Base-by-base conservation (phyloP, 2,888 invertebrate genomes). In the Drosophila nigricruria region DNA sequence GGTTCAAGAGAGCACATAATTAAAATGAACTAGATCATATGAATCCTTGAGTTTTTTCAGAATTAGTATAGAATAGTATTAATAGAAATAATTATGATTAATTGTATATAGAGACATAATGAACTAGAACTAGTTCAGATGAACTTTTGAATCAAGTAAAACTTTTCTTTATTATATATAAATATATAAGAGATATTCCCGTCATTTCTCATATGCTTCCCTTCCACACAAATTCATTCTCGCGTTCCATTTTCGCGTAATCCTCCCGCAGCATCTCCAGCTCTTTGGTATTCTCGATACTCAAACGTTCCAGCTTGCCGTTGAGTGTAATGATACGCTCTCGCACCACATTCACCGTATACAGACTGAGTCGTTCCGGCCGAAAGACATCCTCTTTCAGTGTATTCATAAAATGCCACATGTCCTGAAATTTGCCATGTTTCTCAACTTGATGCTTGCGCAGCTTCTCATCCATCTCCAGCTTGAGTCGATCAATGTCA, bases 301-400 rank as follows among this genome's bases (percentile, higher is more conserved):
- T 74, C n/a, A 93, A 67, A 20, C 87, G 89, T 9, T 82, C 82
- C 45, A 93, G 67, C 50, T 91, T 89, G 0, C 70, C 72, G 58
- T 92, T 91, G 16, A 92, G 86, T 0, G 59, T 78, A 30, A 92
- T 70, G 40, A 92, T 92, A 4, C 91, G 86, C 14, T 92, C 92
- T 5, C 92, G 82, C 27, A 93, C 80, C 1, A 81, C 83, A 58
- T 81, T 84, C 20, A 92, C 67, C 5, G 90, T 76, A 30, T 76
- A 90, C 23, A 81, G 76, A 23, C 85, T 77, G n/a, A 92, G 85
- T 1, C 91, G 89, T 36, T 91, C 87, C 5, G 89, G 82, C 27
- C 70, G 74, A 14, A 76, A 76, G 14, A 92, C 87, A 71, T 92
- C 91, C 30, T 90, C 82, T 18, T 90, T 90, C 3, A 93, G 87